Conservation (phyloP, 2,888 invertebrate genomes). For the Brachyopa scutellaris region DNA sequence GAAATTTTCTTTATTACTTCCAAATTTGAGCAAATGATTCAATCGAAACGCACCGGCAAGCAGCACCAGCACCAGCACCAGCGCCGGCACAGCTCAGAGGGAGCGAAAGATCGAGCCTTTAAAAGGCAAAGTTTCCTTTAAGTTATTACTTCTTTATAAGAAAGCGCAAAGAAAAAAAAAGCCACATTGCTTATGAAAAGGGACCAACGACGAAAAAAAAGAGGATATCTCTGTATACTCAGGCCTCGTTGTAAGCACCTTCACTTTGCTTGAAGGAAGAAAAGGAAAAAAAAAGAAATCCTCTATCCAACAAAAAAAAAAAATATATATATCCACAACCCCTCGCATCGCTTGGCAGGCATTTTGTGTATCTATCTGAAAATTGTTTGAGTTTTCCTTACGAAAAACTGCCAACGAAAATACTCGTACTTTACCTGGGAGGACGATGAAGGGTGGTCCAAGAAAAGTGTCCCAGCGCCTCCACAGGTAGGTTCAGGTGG, state of each 20-base stretch:
- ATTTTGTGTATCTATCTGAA: conserved; percentile 49
- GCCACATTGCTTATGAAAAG: conserved; percentile 31
- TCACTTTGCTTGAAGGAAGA: background rate
- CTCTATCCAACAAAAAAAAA: conserved; percentile 49
- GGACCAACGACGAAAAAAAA: conserved; percentile 33
- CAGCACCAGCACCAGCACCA: too few relatives aligned
- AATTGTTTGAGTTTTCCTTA: conserved; percentile 58
- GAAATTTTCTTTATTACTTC: conserved; percentile 68
- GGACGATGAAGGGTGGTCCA: too few relatives aligned
- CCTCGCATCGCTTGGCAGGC: conserved; percentile 14
- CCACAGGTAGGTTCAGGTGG: background rate
- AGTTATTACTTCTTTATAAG: conserved; percentile 48
- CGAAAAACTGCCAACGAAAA: conserved; percentile 53
- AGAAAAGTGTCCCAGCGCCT: conserved; percentile 6
- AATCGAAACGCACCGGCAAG: conserved; percentile 56
- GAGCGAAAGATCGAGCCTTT: conserved; percentile 9
- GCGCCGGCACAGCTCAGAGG: too few relatives aligned
- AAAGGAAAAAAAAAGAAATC: conserved; percentile 46
- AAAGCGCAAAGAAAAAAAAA: background rate
- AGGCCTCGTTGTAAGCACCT: conserved; percentile 50
- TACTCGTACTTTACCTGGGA: conserved; percentile 45
- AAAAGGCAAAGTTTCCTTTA: conserved; percentile 60
- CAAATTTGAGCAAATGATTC: conserved; percentile 72
- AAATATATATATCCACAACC: background rate
- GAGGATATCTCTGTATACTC: conserved; percentile 60